Base-by-base conservation (phyloP, 2,888 invertebrate genomes). In the Ctenicera cuprea region DNA sequence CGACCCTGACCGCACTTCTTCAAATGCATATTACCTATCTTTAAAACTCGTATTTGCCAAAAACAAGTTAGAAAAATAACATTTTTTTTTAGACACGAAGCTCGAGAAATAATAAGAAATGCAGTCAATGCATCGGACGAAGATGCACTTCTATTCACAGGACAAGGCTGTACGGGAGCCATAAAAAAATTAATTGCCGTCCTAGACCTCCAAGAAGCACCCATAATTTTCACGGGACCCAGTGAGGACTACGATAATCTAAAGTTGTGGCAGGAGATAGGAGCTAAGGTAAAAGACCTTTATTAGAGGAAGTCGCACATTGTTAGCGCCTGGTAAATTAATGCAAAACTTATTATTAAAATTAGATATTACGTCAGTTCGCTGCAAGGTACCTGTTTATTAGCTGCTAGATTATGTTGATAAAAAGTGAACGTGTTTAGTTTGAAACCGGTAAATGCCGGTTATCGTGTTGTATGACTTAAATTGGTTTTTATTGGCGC, bases 211-310 rank as follows among this genome's bases (percentile, higher is more conserved):
- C 87, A 88, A 66, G 88, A 89, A 63, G 90, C 91, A 22, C 90
- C 92, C 67, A 88, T 92, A 16, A 92, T 96, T 26, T 94, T 96
- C 85, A 93, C 94, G 50, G 95, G 95, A n/a, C 92, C 93, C 5
- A 92, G 90, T 83, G 94, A 94, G 83, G 94, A 94, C 83, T 92
- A 93, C 84, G 92, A 92, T 69, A 93, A 92, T 86, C 88, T 97
- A 50, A 89, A 93, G 67, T 94, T 96, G 22, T 97, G 96, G 97
- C 90, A 92, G 79, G 95, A 96, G 84, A 89, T 90, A 67, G 93
- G 92, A 30, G 92, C 94, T 77, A 92, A 93, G 91, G 95, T 95
- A 87, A 54, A 30, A 30, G 54, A 54, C 33, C 33, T 54, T 22
- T 54, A 8, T 14, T 30, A 14, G 20, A 18, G 20, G 48, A 18